Conservation (phyloP, 2,888 invertebrate genomes). For the Dendrolimus pini region DNA sequence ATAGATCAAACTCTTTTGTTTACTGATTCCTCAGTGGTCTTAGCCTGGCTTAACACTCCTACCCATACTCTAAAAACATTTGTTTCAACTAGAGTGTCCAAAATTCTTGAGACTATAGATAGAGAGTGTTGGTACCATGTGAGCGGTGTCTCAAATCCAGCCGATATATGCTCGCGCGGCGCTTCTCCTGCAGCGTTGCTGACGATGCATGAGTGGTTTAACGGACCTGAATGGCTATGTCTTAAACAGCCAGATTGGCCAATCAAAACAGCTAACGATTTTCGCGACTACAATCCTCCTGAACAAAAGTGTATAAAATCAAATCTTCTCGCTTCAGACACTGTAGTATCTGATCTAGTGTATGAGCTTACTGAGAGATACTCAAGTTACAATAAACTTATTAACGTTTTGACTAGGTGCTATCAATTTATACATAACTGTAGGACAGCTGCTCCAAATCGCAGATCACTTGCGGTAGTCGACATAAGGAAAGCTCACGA, state of each 20-base stretch:
- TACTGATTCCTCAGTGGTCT: conserved; percentile 12
- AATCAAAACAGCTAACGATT: no score
- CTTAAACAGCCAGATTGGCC: conserved; percentile 1
- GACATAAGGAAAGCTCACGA: neutral
- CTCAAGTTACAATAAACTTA: no score
- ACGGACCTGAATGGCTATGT: conserved; percentile 2
- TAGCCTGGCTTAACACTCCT: conserved; percentile 16
- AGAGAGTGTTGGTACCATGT: conserved; percentile 15
- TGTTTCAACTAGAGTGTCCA: conserved; percentile 16
- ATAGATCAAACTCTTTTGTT: conserved; percentile 2
- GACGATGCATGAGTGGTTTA: conserved; percentile 9
- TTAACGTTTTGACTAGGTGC: no score
- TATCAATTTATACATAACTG: no score
- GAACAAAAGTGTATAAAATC: no score
- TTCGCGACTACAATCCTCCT: no score
- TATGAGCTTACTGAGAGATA: no score
- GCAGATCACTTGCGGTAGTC: no score
- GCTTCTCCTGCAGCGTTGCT: conserved; percentile 9
- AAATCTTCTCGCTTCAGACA: no score
- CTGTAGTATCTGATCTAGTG: no score
- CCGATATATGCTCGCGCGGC: conserved; percentile 18
- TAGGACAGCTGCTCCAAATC: no score
- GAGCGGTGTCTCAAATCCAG: conserved; percentile 15
- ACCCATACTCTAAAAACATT: conserved; percentile 13
- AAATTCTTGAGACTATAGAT: conserved; percentile 13